Evolutionary conservation across 2,113 vertebrate species (phyloP), one percentile per base, ranked within the genome.

Genomic region (Gopherus flavomarginatus): DNA sequence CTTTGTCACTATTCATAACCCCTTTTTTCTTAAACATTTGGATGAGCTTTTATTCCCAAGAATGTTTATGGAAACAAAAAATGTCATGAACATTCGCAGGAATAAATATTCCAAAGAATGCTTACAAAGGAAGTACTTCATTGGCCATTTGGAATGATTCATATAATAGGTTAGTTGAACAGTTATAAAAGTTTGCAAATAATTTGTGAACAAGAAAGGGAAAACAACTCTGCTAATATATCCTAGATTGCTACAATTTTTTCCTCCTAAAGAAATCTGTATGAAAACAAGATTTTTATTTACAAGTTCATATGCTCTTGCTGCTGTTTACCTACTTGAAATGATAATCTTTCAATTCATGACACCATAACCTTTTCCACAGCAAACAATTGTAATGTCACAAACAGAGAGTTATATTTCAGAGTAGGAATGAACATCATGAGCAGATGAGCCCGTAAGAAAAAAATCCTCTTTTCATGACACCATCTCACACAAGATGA

Each of bases 231-330:
- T 11, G 29, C n/a, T 54, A 16, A 54, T 11, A 35, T 29, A 85
- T 11, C 26, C 47, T 53, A 53, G 1, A 19, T 81, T 95, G 88
- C 42, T 16, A 35, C 22, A 22, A 56, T 85, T 85, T 65, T 13
- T 47, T 29, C 13, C 82, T 3, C 8, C n/a, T 62, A 50, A 0
- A 93, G 78, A 84, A 89, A 88, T n/a, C 59, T 57, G 50, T 88
- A 88, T 77, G 24, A 88, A 97, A 96, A 85, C 29, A 1, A 6
- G 90, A 26, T 79, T 92, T 93, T 82, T 62, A 21, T 65, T 88
- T 35, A 57, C 27, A 69, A 52, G 16, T 80, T 92, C n/a, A 59
- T 85, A 77, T 31, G 9, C 54, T 96, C 49, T 57, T 91, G n/a
- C 59, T 59, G 69, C 47, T 42, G 95, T 53, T 47, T 75, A 85